Conservation (phyloP, 64 coral and sea anemone species). For the Trachythela sp. region DNA sequence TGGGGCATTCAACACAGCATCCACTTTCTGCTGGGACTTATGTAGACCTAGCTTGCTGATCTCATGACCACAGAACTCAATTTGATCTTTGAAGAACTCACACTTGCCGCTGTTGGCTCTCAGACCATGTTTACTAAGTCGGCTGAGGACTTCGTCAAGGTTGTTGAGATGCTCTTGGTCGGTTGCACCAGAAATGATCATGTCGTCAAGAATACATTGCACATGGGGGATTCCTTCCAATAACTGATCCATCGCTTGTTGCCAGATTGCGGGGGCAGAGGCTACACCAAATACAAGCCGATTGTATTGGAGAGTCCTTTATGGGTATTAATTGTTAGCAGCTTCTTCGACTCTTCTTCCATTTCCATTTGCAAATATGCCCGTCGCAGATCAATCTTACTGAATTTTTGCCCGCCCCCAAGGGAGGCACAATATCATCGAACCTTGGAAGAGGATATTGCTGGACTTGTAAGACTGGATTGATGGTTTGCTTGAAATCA, state of each 20-base stretch:
- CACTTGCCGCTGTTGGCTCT: neutral
- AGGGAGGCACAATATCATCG: neutral
- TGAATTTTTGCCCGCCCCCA: neutral
- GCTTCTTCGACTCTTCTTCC: neutral
- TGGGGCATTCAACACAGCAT: no score
- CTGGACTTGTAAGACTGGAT: neutral
- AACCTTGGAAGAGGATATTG: neutral
- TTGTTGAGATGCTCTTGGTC: neutral
- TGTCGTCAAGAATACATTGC: neutral
- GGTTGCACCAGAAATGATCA: neutral
- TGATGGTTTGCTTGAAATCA: neutral
- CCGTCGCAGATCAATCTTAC: neutral
- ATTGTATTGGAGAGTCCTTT: neutral
- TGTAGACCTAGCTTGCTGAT: neutral
- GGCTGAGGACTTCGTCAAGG: neutral
- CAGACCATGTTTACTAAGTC: neutral
- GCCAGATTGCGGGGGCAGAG: neutral
- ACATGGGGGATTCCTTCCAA: neutral
- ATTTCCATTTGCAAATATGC: neutral
- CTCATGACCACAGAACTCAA: constrained; percentile 8
- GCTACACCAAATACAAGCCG: neutral
- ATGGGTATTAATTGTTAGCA: neutral
- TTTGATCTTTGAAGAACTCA: neutral
- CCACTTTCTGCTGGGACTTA: no score
- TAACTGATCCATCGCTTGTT: neutral